Base-by-base conservation (phyloP, 2,797 vertebrate genomes). In the Acropternis orthonyx region DNA sequence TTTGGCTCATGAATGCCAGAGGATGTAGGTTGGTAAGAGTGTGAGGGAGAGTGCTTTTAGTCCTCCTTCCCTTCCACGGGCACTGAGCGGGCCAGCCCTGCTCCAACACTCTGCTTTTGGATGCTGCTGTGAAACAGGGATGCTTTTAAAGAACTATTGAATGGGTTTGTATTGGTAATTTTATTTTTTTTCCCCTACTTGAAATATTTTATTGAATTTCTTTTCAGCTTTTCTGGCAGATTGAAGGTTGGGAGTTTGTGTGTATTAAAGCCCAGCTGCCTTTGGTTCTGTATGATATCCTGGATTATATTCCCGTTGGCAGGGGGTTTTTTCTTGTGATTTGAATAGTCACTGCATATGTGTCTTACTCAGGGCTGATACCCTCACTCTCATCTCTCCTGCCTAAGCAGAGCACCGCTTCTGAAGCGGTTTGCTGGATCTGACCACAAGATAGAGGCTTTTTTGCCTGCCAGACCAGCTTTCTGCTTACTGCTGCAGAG, bases 281-380 rank as follows among this genome's bases (percentile, higher is more conserved):
- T 43, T 26, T 26, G 10, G 36, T 67, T 56, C 24, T 22, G 3
- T 19, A 1, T 4, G 2, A 41, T 41, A 14, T 12, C 5, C 21
- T 71, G 8, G 20, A 9, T 52, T 24, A 34, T 37, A 1, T 14
- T 71, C 4, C 11, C 24, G 2, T 32, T 75, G 34, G 44, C 7
- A 11, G 26, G n/a, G 26, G 26, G 1, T 0, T 10, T 73, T 75
- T 46, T 24, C 56, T 14, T 83, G 23, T 37, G 17, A 46, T 37
- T 59, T 17, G 9, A 39, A 1, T 48, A 17, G 32, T 30, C 27
- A 4, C 18, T 51, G 23, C 22, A 17, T 24, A 15, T 0, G 1
- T 39, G 23, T 37, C 67, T 65, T 13, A 6, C n/a, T 27, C 39
- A 3, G 18, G 0, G 6, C 59, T n/a, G 27, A 17, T 18, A 12